Base-by-base conservation (phyloP, 2,888 invertebrate genomes). In the Acanthacorydalis orientalis region DNA sequence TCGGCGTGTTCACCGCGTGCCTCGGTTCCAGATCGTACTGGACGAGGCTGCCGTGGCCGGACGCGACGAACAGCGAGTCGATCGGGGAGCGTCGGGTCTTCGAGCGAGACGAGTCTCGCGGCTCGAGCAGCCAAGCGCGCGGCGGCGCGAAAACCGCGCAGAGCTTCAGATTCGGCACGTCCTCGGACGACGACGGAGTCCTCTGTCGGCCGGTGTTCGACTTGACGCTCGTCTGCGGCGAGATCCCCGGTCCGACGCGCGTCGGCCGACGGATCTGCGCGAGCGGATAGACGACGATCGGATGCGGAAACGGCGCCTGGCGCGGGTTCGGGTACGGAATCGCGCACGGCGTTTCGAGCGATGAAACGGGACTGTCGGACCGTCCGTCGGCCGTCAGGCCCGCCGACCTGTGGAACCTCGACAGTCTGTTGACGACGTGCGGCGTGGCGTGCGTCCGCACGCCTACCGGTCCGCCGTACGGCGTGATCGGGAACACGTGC, bases 401-500 rank as follows among this genome's bases (percentile, higher is more conserved):
- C 50, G 97, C 96, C 55, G 93, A 93, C 59, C 92, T 80, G 64
- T 96, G 95, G 73, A 95, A 98, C 57, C 91, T 77, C 53, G 93
- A 93, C 61, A 92, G 74, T 55, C 91, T 78, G 69, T 97, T 95
- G 51, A 93, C 93, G 53, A 95, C 90, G 60, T 91, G 83, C 50
- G 88, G 79, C 50, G 87, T 84, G n/a, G 88, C 85, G 69, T 97
- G 97, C 1, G 97, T 98, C 53, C 97, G 77, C 47, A 90, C 83
- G 49, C 86, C 89, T 53, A 89, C 80, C 48, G 83, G 74, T 45
- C 97, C 95, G 54, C 96, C 96, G 64, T 97, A 98, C 14, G 97
- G 90, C 12, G 91, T 91, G 44, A 98, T 78, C 9, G 97, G 92
- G 69, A 96, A 98, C 53, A 98, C 84, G 67, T 98, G 98, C 32